Conservation (phyloP, 2,797 vertebrate species). For the Sphenopsis melanotis region DNA sequence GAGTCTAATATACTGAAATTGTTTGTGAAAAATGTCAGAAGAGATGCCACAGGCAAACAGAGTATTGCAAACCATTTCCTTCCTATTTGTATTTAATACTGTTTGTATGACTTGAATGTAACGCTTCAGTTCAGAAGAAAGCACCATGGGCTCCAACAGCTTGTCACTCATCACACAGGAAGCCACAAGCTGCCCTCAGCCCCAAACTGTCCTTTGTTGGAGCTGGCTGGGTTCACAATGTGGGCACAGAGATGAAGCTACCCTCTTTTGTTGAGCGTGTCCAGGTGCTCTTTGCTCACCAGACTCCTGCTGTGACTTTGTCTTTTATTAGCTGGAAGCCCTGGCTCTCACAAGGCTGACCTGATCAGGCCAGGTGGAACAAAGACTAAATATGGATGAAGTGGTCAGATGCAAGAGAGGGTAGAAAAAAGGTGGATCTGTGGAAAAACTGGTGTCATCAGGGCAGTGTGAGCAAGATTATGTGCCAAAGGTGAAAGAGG, state of each 20-base stretch:
- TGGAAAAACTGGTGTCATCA: neutral
- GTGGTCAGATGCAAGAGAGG: neutral
- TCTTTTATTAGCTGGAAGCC: neutral
- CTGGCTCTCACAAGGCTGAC: neutral
- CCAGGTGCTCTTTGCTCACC: conserved; percentile 23
- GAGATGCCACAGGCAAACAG: neutral
- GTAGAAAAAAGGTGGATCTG: neutral
- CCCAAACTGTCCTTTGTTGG: neutral
- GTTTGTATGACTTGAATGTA: neutral
- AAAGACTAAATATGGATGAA: neutral
- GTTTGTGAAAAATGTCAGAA: neutral
- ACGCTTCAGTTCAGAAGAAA: neutral
- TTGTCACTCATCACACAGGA: neutral
- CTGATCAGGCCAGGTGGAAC: neutral
- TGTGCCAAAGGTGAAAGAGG: neutral
- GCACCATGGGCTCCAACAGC: neutral
- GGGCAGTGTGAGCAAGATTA: neutral
- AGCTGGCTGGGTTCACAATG: neutral
- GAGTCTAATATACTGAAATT: neutral
- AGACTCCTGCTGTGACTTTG: neutral
- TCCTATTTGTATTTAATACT: neutral
- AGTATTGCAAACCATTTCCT: neutral
- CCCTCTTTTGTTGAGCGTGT: neutral
- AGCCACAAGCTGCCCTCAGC: neutral
- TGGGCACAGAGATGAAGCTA: neutral